These are phyloP conservation scores for Syngnathus acus DNA, from an alignment of 2,797 vertebrate genomes.

Conservation along the genomic window DNA sequence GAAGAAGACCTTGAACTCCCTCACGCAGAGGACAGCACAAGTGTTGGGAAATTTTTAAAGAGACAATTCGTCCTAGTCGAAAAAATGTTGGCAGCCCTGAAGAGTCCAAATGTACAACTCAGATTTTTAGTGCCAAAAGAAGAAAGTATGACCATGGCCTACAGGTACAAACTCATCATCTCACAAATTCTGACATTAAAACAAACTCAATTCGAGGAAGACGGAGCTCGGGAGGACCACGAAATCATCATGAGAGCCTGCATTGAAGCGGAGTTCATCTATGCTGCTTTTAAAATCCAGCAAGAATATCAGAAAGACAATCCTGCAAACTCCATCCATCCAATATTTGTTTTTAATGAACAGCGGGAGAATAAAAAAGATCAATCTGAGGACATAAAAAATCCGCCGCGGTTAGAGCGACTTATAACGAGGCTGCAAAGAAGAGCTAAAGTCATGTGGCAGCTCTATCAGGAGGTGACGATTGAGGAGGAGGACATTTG, in stretches of 20 bases:
- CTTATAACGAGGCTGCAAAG: slow-evolving; percentile 74
- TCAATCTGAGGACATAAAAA: slow-evolving; percentile 31
- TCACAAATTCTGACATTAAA: slow-evolving; percentile 60
- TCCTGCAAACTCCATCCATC: slow-evolving; percentile 52
- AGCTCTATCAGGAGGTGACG: slow-evolving; percentile 70
- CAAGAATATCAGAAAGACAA: slow-evolving; percentile 52
- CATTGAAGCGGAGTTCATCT: slow-evolving; percentile 79
- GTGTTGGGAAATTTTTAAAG: slow-evolving; percentile 48
- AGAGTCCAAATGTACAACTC: slow-evolving; percentile 57
- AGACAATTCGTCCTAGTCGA: slow-evolving; percentile 76
- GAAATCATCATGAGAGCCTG: slow-evolving; percentile 43
- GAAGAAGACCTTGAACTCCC: slow-evolving; percentile 39
- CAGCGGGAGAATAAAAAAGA: slow-evolving; percentile 39
- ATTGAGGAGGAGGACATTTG: slow-evolving; percentile 32
- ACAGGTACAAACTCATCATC: slow-evolving; percentile 57
- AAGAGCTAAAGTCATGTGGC: slow-evolving; percentile 67
- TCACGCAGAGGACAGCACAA: slow-evolving; percentile 26
- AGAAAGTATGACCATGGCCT: slow-evolving; percentile 30
- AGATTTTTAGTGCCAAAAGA: slow-evolving; percentile 40
- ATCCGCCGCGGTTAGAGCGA: slow-evolving; percentile 61
- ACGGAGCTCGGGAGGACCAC: slow-evolving; percentile 13
- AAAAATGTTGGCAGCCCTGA: slow-evolving; percentile 76
- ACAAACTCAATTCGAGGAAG: slow-evolving; percentile 4
- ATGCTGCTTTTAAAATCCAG: slow-evolving; percentile 71
- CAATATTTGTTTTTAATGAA: slow-evolving; percentile 53